phyloP scores from a whole-genome alignment of 2,888 invertebrate species.

The Galerucella calmariensis region DNA sequence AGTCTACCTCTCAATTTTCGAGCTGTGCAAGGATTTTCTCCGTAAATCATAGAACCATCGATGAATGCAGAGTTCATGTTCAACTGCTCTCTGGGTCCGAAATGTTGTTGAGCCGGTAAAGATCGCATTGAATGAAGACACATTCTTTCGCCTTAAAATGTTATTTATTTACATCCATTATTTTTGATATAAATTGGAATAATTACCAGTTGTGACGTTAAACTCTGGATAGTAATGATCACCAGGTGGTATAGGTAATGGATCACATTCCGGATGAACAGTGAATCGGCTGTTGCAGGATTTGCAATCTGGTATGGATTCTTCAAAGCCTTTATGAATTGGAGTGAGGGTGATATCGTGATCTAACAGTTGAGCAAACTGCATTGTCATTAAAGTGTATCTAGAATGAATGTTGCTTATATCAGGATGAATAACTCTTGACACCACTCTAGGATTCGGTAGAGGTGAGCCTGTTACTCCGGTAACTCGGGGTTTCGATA shows the following conservation, averaged over 20 bases:
- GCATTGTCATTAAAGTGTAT: slow-evolving; percentile 94
- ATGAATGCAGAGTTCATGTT: slow-evolving; percentile 94
- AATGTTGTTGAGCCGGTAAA: slow-evolving; percentile 87
- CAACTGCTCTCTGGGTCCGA: slow-evolving; percentile 91
- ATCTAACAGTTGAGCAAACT: slow-evolving; percentile 93
- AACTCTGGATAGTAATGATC: slow-evolving; percentile 92
- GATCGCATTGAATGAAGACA: slow-evolving; percentile 97
- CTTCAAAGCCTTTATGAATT: slow-evolving; percentile 88
- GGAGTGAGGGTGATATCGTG: slow-evolving; percentile 96
- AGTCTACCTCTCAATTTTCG: slow-evolving; percentile 81
- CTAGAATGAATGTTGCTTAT: slow-evolving; percentile 89
- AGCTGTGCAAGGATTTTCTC: slow-evolving; percentile 86
- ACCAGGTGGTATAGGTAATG: slow-evolving; percentile 87
- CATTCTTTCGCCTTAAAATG: slow-evolving; percentile 77
- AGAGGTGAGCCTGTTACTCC: slow-evolving; percentile 81
- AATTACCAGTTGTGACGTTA: slow-evolving; percentile 71
- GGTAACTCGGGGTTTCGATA: slow-evolving; percentile 80
- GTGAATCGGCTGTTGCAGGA: slow-evolving; percentile 87
- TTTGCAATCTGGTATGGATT: slow-evolving; percentile 90
- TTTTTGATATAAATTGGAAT: neutral
- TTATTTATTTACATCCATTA: too few relatives aligned
- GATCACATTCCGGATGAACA: slow-evolving; percentile 94
- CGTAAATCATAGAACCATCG: slow-evolving; percentile 89
- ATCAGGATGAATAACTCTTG: slow-evolving; percentile 90
- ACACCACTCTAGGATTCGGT: slow-evolving; percentile 88